Percentiles rank a stretch among this genome's conserved stretches.
phyloP scores from a whole-genome alignment of 1,140 invertebrate genomes.

The Plodia interpunctella region DNA sequence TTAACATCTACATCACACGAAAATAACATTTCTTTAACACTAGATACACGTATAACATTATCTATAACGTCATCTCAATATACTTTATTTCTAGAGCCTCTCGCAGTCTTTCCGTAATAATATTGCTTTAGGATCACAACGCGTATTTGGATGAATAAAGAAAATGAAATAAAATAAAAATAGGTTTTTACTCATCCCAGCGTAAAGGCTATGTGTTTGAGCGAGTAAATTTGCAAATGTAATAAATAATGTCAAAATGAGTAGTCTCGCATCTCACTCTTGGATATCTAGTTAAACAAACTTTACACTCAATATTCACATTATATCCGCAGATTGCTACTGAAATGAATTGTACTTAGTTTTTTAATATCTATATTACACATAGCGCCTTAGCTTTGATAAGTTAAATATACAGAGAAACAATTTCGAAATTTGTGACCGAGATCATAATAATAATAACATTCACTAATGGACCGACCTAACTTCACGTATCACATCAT shows the following conservation, averaged over 20 bases:
- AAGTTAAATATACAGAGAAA: too few species aligned
- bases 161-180: not conserved
- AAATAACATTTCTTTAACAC: slow-evolving; percentile 16
- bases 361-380: too few species aligned
- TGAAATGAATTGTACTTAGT: too few species aligned
- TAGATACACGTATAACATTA: slow-evolving; percentile 18
- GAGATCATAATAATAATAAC: slow-evolving; percentile 12
- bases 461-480: slow-evolving; percentile 4
- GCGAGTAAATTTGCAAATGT: too few species aligned
- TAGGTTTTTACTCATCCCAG: not conserved
- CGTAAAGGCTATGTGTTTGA: too few species aligned
- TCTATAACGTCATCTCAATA: slow-evolving; percentile 19
- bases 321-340: too few species aligned
- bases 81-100: slow-evolving; percentile 49
- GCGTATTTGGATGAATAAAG: slow-evolving; percentile 21
- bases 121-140: slow-evolving; percentile 43
- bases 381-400: too few species aligned
- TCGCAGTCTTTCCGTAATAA: slow-evolving; percentile 49
- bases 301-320: too few species aligned
- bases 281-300: too few species aligned
- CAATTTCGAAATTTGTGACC: slow-evolving; percentile 11
- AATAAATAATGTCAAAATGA: too few species aligned
- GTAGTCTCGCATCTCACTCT: too few species aligned
- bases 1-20: slow-evolving; percentile 25
- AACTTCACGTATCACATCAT: slow-evolving; percentile 11